Conservation (phyloP, 23 tunicate genomes). For the Styela clava region DNA sequence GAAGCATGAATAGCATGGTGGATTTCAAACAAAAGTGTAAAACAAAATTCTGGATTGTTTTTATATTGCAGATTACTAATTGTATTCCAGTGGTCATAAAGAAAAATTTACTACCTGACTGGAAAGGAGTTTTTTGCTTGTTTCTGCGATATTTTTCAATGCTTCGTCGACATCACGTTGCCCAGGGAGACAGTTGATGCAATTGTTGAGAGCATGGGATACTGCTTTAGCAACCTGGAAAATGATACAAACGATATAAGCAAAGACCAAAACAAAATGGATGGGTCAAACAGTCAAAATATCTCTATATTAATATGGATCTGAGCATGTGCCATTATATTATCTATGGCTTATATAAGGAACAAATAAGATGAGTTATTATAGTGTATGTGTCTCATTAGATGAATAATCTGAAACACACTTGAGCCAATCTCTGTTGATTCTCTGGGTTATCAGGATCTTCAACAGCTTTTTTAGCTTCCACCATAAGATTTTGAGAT, state of each 20-base stretch:
- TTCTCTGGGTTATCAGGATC: slow-evolving; percentile 93
- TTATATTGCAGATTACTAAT: too few species aligned
- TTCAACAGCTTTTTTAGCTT: slow-evolving; percentile 80
- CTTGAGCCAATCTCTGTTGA: slow-evolving; percentile 81
- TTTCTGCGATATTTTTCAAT: slow-evolving; percentile 82
- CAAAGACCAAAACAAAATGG: too few species aligned
- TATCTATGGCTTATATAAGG: too few species aligned
- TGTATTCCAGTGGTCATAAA: too few species aligned
- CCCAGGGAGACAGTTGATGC: slow-evolving; percentile 96
- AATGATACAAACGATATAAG: neutral
- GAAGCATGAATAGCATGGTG: too few species aligned
- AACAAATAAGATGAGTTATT: too few species aligned
- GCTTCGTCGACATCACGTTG: slow-evolving; percentile 95
- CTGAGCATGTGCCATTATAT: too few species aligned
- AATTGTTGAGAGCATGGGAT: slow-evolving; percentile 80
- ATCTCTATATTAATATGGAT: too few species aligned
- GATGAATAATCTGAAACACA: slow-evolving; percentile 5
- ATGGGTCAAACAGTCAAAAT: too few species aligned
- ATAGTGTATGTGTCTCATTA: too few species aligned
- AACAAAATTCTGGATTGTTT: too few species aligned
- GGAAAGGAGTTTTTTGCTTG: slow-evolving; percentile 67
- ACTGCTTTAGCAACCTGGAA: slow-evolving; percentile 89
- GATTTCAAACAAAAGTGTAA: too few species aligned
- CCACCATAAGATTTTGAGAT: slow-evolving; percentile 81
- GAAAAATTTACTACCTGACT: slow-evolving; percentile 48